Base-by-base conservation (phyloP, 2,113 vertebrate species). In the Carassius auratus region DNA sequence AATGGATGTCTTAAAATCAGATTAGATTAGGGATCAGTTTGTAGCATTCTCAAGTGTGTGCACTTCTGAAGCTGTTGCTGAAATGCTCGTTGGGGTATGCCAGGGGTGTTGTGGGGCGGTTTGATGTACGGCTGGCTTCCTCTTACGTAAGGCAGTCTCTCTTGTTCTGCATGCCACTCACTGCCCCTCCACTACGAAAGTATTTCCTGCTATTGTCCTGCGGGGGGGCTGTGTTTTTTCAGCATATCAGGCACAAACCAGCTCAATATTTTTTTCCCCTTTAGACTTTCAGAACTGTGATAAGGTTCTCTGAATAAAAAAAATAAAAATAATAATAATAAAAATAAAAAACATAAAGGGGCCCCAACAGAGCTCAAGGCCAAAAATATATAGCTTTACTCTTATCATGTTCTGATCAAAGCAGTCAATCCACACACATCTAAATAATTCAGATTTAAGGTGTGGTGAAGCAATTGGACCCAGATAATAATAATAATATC, bases 171-270 rank as follows among this genome's bases (percentile, higher is more conserved):
- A 59, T 59, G 1, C 85, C 78, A 45, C 61, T 83, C 26, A 69
- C 61, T 14, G 57, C 21, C 85, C 21, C 87, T 45, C 26, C 55
- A 75, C 62, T 8, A 78, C 30, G 13, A 55, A 76, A 85, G 68
- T 15, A 55, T 86, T 92, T 94, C 92, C 95, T 91, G 85, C 55
- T 48, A 91, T 93, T 94, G 91, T 94, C 88, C 82, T 89, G 52
- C 81, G 84, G 84, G 83, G 83, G 66, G 7, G 26, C 33, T 23
- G 66, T 89, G 79, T 89, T 91, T 80, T 82, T 73, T 64, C 64
- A 88, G 57, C 42, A 17, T 90, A 52, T 86, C 38, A 86, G 33
- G 57, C 50, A n/a, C 45, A 23, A 84, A 30, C 61, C 76, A 64
- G 17, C 38, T 14, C 78, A 23, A 61, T 79, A 76, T 74, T 84